Base-by-base conservation (phyloP, 1,140 invertebrate species). In the Hylaeus volcanicus region DNA sequence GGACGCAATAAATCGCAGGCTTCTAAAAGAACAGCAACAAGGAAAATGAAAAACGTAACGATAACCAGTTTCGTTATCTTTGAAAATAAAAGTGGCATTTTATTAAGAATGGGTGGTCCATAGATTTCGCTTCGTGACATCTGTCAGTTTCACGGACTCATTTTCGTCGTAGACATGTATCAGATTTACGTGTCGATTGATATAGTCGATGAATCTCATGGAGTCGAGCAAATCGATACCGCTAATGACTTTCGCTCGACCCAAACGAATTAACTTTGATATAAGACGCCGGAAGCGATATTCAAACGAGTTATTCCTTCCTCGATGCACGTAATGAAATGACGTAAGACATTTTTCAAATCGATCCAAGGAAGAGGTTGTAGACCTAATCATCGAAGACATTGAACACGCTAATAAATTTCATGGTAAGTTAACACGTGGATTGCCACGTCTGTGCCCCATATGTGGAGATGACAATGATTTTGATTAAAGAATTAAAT, bases 181-280 rank as follows among this genome's bases (percentile, higher is more conserved):
- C 8, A 48, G 8, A 45, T 51, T 39, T 71, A 69, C 63, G 48
- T 65, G 79, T 81, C 76, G 76, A 76, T 81, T 74, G 66, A 55
- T 70, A 53, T 60, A 76, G 63, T 72, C 66, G 56, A 58, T 56
- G 72, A 51, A 64, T 81, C 26, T 26, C 58, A 37, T 14, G 51
- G 55, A 53, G 14, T 41, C 11, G 14, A 26, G 14, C 69, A 43
- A 58, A 14, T 9, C 39, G 37, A 43, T 1, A 72, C 53, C 39
- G 37, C 39, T 6, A 37, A 12, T 39, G 37, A 11, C 3, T 14
- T 58, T 5, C 15, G 37, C 51, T 15, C 14, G 53, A 39, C n/a
- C n/a, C 9, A 4, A 58, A 55, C 14, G 53, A 72, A 51, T 58
- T 12, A 12, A 45, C 37, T 69, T 37, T 11, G 39, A 14, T 69